phyloP scores from a whole-genome alignment of 2,888 invertebrate species.

The Pterostichus niger region DNA sequence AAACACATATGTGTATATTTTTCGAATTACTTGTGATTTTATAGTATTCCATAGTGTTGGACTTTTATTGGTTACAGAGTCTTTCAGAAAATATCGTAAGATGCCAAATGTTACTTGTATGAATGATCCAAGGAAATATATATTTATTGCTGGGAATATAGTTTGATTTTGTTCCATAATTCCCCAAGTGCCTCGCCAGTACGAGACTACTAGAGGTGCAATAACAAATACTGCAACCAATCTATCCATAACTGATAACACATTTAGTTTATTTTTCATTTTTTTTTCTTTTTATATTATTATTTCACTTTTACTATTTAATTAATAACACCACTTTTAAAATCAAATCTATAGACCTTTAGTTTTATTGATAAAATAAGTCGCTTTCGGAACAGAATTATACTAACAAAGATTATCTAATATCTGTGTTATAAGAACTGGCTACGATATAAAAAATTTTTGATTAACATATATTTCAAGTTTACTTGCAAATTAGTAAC shows the following conservation, averaged over 20 bases:
- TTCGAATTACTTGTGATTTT: conserved; percentile 70
- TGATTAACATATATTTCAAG: too few relatives aligned
- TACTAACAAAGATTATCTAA: too few relatives aligned
- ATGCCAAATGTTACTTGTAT: conserved; percentile 80
- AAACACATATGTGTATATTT: conserved; percentile 78
- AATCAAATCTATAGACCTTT: too few relatives aligned
- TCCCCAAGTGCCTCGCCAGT: conserved; percentile 81
- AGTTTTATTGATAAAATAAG: too few relatives aligned
- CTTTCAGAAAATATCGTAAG: conserved; percentile 76
- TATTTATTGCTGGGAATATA: conserved; percentile 78
- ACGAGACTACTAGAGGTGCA: conserved; percentile 78
- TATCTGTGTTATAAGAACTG: too few relatives aligned
- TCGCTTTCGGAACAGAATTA: too few relatives aligned
- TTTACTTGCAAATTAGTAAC: too few relatives aligned
- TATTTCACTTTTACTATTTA: too few relatives aligned
- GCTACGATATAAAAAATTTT: too few relatives aligned
- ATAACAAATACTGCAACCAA: conserved; percentile 76
- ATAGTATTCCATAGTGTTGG: not conserved
- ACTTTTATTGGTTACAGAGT: not conserved
- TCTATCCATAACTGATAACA: conserved; percentile 75
- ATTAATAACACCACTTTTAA: too few relatives aligned
- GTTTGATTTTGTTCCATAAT: conserved; percentile 75
- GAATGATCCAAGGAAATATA: conserved; percentile 79
- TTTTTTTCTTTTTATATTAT: not conserved
- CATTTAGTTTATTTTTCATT: conserved; percentile 68